Evolutionary conservation across 2,888 invertebrate genomes (phyloP).

Genomic region (Parochlus steinenii): DNA sequence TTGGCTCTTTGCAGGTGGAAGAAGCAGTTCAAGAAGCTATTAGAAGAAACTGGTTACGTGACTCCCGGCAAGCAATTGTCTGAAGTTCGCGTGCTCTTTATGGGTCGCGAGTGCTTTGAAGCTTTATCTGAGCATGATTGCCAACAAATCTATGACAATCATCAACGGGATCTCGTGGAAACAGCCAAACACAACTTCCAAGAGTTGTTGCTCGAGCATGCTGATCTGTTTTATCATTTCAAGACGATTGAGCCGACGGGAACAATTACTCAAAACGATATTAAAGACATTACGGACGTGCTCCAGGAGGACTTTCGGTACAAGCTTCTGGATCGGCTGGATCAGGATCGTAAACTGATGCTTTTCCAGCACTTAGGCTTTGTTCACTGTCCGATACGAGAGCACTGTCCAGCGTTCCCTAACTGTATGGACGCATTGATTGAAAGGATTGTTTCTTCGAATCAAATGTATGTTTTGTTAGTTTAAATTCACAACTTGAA

Average conservation of each 20-base stretch:
- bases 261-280: constrained; percentile 85
- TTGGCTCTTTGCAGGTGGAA: constrained; percentile 50
- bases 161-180: constrained; percentile 79
- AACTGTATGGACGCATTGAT: constrained; percentile 67
- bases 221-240: constrained; percentile 84
- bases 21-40: constrained; percentile 80
- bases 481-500: too few relatives aligned
- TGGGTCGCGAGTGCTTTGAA: constrained; percentile 90
- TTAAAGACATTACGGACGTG: constrained; percentile 82
- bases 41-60: constrained; percentile 88
- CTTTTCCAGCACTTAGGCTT: constrained; percentile 90
- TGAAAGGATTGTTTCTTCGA: constrained; percentile 47
- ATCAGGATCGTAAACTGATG: constrained; percentile 88
- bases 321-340: constrained; percentile 81
- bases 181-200: constrained; percentile 83
- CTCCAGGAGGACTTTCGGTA: constrained; percentile 80
- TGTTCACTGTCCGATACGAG: constrained; percentile 85
- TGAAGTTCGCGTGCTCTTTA: constrained; percentile 78
- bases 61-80: constrained; percentile 87
- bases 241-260: constrained; percentile 78
- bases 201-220: constrained; percentile 81
- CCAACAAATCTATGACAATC: constrained; percentile 82
- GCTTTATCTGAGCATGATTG: constrained; percentile 79
- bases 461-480: constrained; percentile 25
- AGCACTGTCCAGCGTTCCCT: constrained; percentile 82